A percentile compares a stretch with the other conserved stretches of the same genome.
These are phyloP conservation scores for Adineta ricciae DNA, from an alignment of 2,888 invertebrate species.

Conservation along the genomic window DNA sequence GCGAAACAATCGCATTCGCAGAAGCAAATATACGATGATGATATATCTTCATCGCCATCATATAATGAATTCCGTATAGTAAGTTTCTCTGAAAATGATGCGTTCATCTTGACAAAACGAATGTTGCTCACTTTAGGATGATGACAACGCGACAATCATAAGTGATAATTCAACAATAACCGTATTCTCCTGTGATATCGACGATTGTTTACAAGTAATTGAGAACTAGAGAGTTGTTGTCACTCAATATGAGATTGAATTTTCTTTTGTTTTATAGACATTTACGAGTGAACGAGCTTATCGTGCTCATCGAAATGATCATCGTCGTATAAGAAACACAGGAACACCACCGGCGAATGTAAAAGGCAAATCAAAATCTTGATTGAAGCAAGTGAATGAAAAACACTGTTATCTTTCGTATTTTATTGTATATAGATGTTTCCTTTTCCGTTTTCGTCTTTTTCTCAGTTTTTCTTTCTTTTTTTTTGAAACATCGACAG, in stretches of 20 bases:
- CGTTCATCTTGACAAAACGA: neutral
- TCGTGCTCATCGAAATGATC: constrained; percentile 17
- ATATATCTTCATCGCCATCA: neutral
- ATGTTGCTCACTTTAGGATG: neutral
- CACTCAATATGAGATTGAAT: no score
- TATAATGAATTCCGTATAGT: neutral
- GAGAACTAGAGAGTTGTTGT: no score
- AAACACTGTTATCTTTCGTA: neutral
- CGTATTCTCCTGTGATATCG: neutral
- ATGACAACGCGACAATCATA: neutral
- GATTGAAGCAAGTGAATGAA: neutral
- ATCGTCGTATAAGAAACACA: neutral
- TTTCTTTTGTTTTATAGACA: neutral
- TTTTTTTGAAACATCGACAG: neutral
- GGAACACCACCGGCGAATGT: neutral
- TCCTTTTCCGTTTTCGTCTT: neutral
- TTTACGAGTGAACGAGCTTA: constrained; percentile 10
- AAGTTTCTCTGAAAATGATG: neutral
- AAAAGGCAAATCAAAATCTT: neutral
- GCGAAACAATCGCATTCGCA: neutral
- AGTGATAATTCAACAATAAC: neutral
- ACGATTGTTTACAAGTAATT: neutral
- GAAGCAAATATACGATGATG: neutral
- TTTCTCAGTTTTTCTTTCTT: neutral
- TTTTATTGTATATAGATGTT: neutral